These are phyloP conservation scores for Argynnis bischoffii DNA, from an alignment of 2,888 invertebrate genomes.

Conservation along the genomic window DNA sequence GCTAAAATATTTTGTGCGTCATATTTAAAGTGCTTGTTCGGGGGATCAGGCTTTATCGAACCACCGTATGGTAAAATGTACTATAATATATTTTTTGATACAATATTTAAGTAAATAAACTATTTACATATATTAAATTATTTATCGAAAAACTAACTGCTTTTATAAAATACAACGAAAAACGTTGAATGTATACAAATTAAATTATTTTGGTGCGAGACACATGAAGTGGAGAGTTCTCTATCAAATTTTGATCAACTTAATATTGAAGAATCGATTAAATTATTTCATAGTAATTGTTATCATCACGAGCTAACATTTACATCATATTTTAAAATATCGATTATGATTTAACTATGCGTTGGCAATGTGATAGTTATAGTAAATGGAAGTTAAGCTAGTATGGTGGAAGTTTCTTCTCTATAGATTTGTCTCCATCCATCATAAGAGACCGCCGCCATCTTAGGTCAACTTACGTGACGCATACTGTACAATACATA, in stretches of 20 bases:
- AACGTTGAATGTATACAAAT: too few relatives aligned
- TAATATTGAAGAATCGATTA: too few relatives aligned
- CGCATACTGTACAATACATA: constrained; percentile 9
- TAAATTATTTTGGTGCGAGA: not conserved
- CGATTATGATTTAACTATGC: not conserved
- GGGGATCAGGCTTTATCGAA: too few relatives aligned
- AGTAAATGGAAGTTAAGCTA: not conserved
- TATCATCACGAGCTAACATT: constrained; percentile 8
- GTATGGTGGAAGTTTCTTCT: too few relatives aligned
- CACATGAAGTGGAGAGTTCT: not conserved
- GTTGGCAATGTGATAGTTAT: constrained; percentile 5
- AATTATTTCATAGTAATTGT: not conserved
- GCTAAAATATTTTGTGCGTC: constrained; percentile 15
- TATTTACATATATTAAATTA: too few relatives aligned
- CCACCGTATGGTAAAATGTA: too few relatives aligned
- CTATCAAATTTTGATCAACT: too few relatives aligned
- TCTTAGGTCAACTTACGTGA: not conserved
- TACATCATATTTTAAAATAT: not conserved
- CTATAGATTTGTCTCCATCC: not conserved
- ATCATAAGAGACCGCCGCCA: not conserved
- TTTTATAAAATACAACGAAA: too few relatives aligned
- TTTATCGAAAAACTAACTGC: too few relatives aligned
- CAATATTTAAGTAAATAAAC: too few relatives aligned
- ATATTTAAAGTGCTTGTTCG: not conserved
- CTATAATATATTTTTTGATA: too few relatives aligned